Conservation (phyloP, 2,888 invertebrate genomes). For the Papilio gigon region DNA sequence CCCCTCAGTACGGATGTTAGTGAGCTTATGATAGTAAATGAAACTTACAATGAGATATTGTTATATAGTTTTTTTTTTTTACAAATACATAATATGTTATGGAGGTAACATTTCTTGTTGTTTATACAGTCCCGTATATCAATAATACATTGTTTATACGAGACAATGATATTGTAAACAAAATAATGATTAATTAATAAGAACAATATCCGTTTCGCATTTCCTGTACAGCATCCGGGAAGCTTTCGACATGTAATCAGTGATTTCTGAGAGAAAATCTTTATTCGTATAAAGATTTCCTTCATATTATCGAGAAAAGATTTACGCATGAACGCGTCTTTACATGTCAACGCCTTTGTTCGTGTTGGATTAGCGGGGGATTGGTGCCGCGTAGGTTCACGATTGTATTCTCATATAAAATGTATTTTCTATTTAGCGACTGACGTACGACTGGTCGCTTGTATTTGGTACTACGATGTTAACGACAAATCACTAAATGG, state of each 20-base stretch:
- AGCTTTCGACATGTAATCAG: constrained; percentile 14
- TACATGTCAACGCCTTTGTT: constrained; percentile 19
- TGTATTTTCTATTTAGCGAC: too few species aligned
- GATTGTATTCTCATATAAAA: not conserved
- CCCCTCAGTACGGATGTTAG: too few species aligned
- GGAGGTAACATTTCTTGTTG: not conserved
- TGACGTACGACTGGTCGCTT: not conserved
- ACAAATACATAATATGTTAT: not conserved
- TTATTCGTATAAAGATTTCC: constrained; percentile 8
- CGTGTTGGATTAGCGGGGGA: not conserved
- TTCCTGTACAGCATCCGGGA: constrained; percentile 8
- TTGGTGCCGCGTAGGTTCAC: not conserved
- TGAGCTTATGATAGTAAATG: too few species aligned
- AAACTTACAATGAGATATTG: too few species aligned
- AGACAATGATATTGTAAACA: not conserved
- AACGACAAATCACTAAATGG: too few species aligned
- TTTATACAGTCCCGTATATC: not conserved
- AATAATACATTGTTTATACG: not conserved
- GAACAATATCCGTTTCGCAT: constrained; percentile 1
- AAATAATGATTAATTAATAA: not conserved
- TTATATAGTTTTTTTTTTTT: too few species aligned
- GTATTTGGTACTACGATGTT: too few species aligned
- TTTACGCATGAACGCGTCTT: constrained; percentile 22
- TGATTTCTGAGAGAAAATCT: constrained; percentile 19
- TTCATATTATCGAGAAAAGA: constrained; percentile 7